Percentiles rank a stretch among this genome's conserved stretches.
These are phyloP conservation scores for Leptinotarsa rubiginosa DNA, from an alignment of 2,888 invertebrate species.

Conservation along the genomic window DNA sequence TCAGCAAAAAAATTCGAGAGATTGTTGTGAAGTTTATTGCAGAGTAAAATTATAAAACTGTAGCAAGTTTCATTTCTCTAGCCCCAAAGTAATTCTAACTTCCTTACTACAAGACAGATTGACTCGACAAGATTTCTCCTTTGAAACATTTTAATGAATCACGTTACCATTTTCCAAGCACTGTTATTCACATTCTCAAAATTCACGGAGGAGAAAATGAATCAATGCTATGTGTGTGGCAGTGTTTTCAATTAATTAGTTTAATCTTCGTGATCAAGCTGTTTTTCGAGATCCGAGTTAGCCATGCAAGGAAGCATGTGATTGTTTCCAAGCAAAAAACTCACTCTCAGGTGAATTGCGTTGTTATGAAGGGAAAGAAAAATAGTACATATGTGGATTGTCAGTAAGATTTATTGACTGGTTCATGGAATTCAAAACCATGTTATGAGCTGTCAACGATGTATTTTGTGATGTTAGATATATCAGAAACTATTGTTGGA, in stretches of 20 bases:
- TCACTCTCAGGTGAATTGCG: constrained; percentile 1
- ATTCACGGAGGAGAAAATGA: constrained; percentile 24
- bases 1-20: too few relatives aligned
- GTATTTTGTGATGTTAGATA: background rate
- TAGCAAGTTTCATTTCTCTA: too few relatives aligned
- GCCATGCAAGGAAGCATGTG: constrained; percentile 45
- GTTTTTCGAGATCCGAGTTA: constrained; percentile 48
- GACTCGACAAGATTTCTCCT: background rate
- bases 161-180: constrained; percentile 1
- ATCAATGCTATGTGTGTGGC: constrained; percentile 41
- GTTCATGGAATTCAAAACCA: background rate
- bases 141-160: background rate
- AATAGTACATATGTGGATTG: background rate
- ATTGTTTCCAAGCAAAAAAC: constrained; percentile 40
- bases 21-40: too few relatives aligned
- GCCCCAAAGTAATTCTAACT: background rate
- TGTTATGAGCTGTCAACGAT: background rate
- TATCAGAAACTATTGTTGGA: too few relatives aligned
- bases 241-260: constrained; percentile 46
- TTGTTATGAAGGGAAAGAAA: background rate
- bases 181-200: constrained; percentile 26
- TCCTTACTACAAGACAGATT: background rate
- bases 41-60: too few relatives aligned
- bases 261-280: constrained; percentile 41
- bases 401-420: background rate